Evolutionary conservation across 2,797 vertebrate genomes (phyloP), one percentile per base, ranked within the genome.

Genomic region (Danionella dracula): DNA sequence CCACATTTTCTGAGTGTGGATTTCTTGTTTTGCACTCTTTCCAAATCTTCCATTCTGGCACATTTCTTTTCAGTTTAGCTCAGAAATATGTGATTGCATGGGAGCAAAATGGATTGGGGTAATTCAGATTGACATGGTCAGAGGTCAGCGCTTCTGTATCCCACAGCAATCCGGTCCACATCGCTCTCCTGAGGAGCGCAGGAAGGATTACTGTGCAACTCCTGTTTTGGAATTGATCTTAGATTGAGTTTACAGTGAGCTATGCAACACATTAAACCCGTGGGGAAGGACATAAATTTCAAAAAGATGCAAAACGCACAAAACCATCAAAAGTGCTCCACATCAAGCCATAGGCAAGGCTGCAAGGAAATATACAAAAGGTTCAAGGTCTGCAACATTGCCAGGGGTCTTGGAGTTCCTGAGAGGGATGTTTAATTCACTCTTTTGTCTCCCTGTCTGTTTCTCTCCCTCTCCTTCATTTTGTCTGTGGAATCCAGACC

Each of bases 271-370:
- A 20, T 15, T 31, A 49, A 57, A 48, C 51, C 32, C n/a, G 6
- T 46, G 40, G 63, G 51, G 17, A 42, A 27, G 45, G 32, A 54
- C 23, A 35, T 5, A 54, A 8, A 34, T 16, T 11, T 53, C 6
- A 8, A 45, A 56, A 29, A 35, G 11, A 46, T 37, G 8, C 19
- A 34, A 11, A 54, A n/a, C n/a, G n/a, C n/a, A n/a, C n/a, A n/a
- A n/a, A n/a, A n/a, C n/a, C n/a, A n/a, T n/a, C n/a, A n/a, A 19
- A 12, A 12, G 12, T 42, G 16, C 42, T 8, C 21, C 15, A 40
- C 11, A 57, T 20, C 16, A 20, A 40, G 50, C 63, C 53, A 57
- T 11, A 57, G 63, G 53, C 63, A 57, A 48, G 19, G 17, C 62
- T 38, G 19, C 41, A 55, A 34, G 55, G 16, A 40, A 66, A 46